A percentile compares a stretch with the other conserved stretches of the same genome.
These are phyloP conservation scores for Euthynnus affinis DNA, from an alignment of 2,797 vertebrate species.

Conservation along the genomic window DNA sequence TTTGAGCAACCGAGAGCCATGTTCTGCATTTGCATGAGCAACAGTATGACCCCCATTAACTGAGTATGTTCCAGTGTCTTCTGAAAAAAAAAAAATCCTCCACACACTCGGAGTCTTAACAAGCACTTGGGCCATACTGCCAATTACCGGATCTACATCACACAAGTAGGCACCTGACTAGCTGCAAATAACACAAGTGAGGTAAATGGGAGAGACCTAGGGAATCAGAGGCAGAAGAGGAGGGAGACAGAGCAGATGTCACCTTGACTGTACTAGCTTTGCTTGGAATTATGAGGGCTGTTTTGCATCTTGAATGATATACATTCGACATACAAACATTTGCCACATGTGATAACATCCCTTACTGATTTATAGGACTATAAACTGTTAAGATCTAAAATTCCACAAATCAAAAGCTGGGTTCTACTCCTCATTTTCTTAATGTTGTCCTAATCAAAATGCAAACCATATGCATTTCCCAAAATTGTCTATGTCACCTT, in stretches of 20 bases:
- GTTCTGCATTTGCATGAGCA: conserved; percentile 10
- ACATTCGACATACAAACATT: conserved; percentile 2
- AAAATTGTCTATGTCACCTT: not conserved
- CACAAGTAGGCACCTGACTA: conserved; percentile 58
- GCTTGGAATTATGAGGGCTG: conserved; percentile 7
- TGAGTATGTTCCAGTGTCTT: conserved; percentile 30
- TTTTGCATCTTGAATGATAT: not conserved
- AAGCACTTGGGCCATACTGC: conserved; percentile 43
- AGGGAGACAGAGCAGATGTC: conserved; percentile 46
- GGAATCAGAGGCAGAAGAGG: conserved; percentile 10
- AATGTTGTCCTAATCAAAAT: conserved; percentile 5
- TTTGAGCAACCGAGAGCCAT: not conserved
- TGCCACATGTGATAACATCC: conserved; percentile 4
- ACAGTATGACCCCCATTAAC: conserved; percentile 37
- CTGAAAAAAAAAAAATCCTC: not conserved
- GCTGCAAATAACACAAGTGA: conserved; percentile 53
- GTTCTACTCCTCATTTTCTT: not conserved
- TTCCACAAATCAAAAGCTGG: not conserved
- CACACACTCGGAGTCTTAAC: conserved; percentile 25
- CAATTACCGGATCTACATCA: conserved; percentile 53
- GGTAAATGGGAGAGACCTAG: conserved; percentile 31
- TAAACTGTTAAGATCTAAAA: not conserved
- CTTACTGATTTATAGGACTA: conserved; percentile 20
- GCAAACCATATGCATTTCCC: not conserved
- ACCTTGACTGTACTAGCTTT: conserved; percentile 2